These are phyloP conservation scores for Umimayanthus chanpuru DNA, from an alignment of 92 coral and sea anemone genomes.

Conservation along the genomic window DNA sequence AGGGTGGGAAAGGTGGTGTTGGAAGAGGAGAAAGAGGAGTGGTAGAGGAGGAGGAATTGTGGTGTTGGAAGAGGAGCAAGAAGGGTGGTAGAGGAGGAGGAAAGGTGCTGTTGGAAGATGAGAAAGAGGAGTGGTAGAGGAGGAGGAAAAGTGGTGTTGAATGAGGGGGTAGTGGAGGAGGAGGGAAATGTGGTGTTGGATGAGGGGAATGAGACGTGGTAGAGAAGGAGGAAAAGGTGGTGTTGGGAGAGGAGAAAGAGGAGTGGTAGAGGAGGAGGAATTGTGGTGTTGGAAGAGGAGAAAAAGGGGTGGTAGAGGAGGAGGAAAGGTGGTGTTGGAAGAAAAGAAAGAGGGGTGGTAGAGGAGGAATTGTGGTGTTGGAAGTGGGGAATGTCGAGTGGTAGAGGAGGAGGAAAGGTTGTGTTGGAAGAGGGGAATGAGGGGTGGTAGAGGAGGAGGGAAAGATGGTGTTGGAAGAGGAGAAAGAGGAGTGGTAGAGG, in stretches of 20 bases:
- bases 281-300: neutral
- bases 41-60: neutral
- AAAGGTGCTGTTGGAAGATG: neutral
- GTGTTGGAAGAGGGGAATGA: neutral
- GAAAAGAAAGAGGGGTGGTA: neutral
- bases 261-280: neutral
- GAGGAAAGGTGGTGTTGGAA: neutral
- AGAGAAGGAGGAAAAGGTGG: neutral
- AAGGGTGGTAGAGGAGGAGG: neutral
- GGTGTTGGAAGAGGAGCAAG: neutral
- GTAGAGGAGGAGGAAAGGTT: neutral
- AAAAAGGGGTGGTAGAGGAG: neutral
- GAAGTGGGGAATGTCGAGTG: neutral
- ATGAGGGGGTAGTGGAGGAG: neutral
- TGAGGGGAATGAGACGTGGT: too few species aligned
- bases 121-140: neutral
- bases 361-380: neutral
- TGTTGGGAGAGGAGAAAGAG: neutral
- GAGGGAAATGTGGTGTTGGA: neutral
- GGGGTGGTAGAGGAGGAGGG: neutral
- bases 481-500: neutral
- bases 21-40: neutral
- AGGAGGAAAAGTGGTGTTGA: neutral
- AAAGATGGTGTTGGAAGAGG: neutral
- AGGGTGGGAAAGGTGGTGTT: neutral